A percentile compares a stretch with the other conserved stretches of the same genome.
These are phyloP conservation scores for Prosopocoilus inquinatus DNA, from an alignment of 2,888 invertebrate genomes.

Conservation along the genomic window DNA sequence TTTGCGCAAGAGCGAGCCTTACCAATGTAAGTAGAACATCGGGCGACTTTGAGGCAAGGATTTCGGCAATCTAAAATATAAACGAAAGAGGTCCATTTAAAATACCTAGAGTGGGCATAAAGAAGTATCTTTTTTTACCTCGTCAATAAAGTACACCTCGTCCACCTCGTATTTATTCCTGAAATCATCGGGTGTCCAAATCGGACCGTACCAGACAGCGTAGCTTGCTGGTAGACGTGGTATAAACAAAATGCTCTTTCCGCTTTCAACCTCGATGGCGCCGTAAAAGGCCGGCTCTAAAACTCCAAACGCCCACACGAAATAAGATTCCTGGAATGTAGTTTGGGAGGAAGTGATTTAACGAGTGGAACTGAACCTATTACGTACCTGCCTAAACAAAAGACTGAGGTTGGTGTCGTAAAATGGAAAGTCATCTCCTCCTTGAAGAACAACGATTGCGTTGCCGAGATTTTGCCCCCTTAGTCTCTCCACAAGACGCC, in stretches of 20 bases:
- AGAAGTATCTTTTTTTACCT: conserved; percentile 58
- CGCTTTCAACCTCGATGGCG: conserved; percentile 71
- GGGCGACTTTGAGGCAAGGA: conserved; percentile 6
- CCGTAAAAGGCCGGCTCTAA: conserved; percentile 90
- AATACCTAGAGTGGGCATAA: too few species aligned
- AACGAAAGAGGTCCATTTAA: neutral
- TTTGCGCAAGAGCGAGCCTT: neutral
- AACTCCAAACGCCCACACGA: conserved; percentile 95
- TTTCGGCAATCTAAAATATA: neutral
- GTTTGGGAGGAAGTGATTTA: too few species aligned
- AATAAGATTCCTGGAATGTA: conserved; percentile 82
- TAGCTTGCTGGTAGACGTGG: conserved; percentile 83
- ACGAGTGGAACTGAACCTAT: neutral
- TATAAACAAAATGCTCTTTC: conserved; percentile 75
- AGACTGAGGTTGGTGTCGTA: conserved; percentile 86
- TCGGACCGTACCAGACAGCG: conserved; percentile 91
- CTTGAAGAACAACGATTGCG: conserved; percentile 77
- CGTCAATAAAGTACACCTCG: conserved; percentile 75
- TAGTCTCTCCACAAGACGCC: conserved; percentile 63
- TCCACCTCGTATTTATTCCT: conserved; percentile 79
- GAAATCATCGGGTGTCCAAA: conserved; percentile 71
- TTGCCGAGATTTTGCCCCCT: conserved; percentile 48
- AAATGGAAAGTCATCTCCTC: conserved; percentile 75
- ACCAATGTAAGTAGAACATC: conserved; percentile 12
- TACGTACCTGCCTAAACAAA: conserved; percentile 79